Evolutionary conservation across 30 jellyfish, hydroid and myxozoan species (phyloP), one percentile per base, ranked within the genome.

Genomic region (Aurelia aurita): DNA sequence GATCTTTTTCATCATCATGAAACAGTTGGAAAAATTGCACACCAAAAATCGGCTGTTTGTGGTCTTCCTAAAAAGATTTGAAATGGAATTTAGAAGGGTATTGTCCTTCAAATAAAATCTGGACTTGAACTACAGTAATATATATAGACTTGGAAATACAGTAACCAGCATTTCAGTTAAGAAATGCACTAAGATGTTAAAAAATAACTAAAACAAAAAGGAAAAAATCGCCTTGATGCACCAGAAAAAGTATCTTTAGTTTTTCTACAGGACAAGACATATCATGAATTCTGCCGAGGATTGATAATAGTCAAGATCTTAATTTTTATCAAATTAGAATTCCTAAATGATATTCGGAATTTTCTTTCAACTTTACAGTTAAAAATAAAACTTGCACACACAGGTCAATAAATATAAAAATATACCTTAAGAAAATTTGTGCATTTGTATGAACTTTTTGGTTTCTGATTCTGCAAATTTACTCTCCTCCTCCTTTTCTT

Each of bases 21-120:
- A 84, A 58, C 7, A 72, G 63, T 39, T 89, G 96, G 49, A 25
- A 94, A 89, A 94, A 94, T 59, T 89, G 97, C 14, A 89, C 97
- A 8, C 99, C 99, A 94, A 94, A 94, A n/a, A 94, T 86, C 51
- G 99, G 99, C 68, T 94, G 99, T 51, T 88, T 94, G 69, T 94
- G 99, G 78, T 94, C 99, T 62, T 94, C 99, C 97, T 92, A 19
- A 60, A 3, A 31, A 39, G n/a, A 39, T 5, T 1, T 6, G 9
- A 39, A 6, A 39, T 39, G 7, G 16, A 39, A 1, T 8, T 39
- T 35, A 35, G 47, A 35, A 7, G 9, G 10, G 47, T 3, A 0
- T 35, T 35, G 13, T 2, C 0, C 6, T 7, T 3, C 43, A 79
- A 51, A 5, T 21, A 22, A 63, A 0, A 45, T 13, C 43, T 7